These are phyloP conservation scores for Semnornis frantzii DNA, from an alignment of 2,113 vertebrate genomes.

Conservation along the genomic window DNA sequence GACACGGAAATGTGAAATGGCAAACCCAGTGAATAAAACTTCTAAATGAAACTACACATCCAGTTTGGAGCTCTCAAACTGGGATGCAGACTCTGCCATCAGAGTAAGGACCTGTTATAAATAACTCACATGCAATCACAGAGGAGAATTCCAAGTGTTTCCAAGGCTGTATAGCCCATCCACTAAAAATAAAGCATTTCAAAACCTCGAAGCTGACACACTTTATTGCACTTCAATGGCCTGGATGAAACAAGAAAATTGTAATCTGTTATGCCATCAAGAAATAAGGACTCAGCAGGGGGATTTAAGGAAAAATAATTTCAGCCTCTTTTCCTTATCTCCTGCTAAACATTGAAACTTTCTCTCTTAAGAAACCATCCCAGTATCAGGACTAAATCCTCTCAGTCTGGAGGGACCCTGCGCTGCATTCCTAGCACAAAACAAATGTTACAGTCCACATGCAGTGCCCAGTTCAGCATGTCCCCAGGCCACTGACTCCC, in stretches of 20 bases:
- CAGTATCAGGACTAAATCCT: neutral
- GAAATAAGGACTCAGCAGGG: neutral
- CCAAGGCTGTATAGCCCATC: neutral
- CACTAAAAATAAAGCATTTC: neutral
- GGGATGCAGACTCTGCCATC: neutral
- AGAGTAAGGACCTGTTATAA: conserved; percentile 9
- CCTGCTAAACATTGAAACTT: neutral
- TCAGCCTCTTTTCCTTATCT: neutral
- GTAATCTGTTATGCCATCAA: neutral
- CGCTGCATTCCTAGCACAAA: neutral
- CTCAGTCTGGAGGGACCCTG: neutral
- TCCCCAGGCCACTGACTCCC: neutral
- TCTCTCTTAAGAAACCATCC: neutral
- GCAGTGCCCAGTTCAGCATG: neutral
- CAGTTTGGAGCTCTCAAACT: neutral
- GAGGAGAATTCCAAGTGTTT: conserved; percentile 47
- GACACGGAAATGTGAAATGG: neutral
- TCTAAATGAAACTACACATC: neutral
- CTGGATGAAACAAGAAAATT: conserved; percentile 13
- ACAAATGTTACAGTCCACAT: accelerated
- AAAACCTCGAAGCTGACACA: neutral
- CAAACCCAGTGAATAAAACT: neutral
- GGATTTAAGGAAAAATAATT: neutral
- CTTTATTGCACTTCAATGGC: conserved; percentile 14
- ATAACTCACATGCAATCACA: conserved; percentile 32